These are phyloP conservation scores for Rhogogaster chlorosoma DNA, from an alignment of 2,888 invertebrate genomes.

Conservation along the genomic window DNA sequence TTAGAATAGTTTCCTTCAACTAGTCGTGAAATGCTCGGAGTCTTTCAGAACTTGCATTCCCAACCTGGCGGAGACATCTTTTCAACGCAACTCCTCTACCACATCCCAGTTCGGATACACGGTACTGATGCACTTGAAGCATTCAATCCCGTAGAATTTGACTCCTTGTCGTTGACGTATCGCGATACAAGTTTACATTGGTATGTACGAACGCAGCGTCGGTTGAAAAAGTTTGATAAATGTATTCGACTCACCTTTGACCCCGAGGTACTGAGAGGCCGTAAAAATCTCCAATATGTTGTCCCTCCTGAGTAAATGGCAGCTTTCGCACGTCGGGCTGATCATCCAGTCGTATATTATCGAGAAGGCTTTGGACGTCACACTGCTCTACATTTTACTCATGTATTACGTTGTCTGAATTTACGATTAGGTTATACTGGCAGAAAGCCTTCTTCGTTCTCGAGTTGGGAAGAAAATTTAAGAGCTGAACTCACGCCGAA, in stretches of 20 bases:
- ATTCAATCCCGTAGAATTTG: background rate
- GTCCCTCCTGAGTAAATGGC: slow-evolving; percentile 83
- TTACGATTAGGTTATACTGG: slow-evolving; percentile 8
- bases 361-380: slow-evolving; percentile 82
- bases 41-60: slow-evolving; percentile 28
- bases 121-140: background rate
- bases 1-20: slow-evolving; percentile 23
- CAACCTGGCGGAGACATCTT: slow-evolving; percentile 22
- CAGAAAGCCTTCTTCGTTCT: background rate
- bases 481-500: background rate
- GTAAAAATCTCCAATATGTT: slow-evolving; percentile 87
- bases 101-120: background rate
- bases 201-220: background rate
- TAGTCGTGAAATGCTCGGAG: slow-evolving; percentile 30
- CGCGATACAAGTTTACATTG: background rate
- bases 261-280: slow-evolving; percentile 85
- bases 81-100: slow-evolving; percentile 13
- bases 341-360: slow-evolving; percentile 92
- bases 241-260: slow-evolving; percentile 80
- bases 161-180: background rate
- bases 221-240: background rate
- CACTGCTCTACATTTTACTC: slow-evolving; percentile 68
- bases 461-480: background rate
- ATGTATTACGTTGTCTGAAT: slow-evolving; percentile 22
- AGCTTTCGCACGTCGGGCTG: slow-evolving; percentile 82